A percentile compares a stretch with the other conserved stretches of the same genome.
These are phyloP conservation scores for Lumbricus terrestris DNA, from an alignment of 2,888 invertebrate genomes.

Conservation along the genomic window DNA sequence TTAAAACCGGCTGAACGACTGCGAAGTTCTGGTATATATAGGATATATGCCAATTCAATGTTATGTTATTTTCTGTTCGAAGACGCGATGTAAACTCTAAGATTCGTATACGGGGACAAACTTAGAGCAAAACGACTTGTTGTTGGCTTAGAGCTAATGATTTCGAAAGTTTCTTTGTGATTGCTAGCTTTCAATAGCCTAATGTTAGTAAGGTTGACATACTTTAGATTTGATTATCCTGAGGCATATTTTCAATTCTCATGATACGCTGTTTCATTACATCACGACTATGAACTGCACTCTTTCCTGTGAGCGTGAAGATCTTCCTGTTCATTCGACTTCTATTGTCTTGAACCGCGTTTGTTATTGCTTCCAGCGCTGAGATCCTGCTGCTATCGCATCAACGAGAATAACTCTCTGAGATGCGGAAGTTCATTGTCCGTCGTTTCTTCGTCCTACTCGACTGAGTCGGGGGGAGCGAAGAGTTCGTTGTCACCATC, in stretches of 20 bases:
- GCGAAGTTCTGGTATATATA: background rate
- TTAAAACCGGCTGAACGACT: too few relatives aligned
- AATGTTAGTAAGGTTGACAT: too few relatives aligned
- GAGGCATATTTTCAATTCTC: background rate
- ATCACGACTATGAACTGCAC: background rate
- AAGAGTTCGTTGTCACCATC: background rate
- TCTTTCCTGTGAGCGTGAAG: background rate
- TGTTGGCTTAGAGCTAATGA: background rate
- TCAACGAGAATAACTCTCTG: conserved; percentile 30
- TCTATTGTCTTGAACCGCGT: background rate
- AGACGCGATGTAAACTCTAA: background rate
- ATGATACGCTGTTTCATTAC: background rate
- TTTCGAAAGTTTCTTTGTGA: background rate
- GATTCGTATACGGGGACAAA: background rate
- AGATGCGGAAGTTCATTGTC: conserved; percentile 26
- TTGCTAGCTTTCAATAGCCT: too few relatives aligned
- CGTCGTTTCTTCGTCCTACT: conserved; percentile 3
- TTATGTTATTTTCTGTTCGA: background rate
- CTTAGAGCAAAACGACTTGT: background rate
- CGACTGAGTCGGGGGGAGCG: background rate
- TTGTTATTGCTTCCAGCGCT: conserved; percentile 12
- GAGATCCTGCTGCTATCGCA: conserved; percentile 30
- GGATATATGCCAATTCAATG: too few relatives aligned
- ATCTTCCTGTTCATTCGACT: background rate
- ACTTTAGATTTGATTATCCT: background rate